Conservation (phyloP, 2,888 invertebrate genomes). For the Lacanobia oleracea region DNA sequence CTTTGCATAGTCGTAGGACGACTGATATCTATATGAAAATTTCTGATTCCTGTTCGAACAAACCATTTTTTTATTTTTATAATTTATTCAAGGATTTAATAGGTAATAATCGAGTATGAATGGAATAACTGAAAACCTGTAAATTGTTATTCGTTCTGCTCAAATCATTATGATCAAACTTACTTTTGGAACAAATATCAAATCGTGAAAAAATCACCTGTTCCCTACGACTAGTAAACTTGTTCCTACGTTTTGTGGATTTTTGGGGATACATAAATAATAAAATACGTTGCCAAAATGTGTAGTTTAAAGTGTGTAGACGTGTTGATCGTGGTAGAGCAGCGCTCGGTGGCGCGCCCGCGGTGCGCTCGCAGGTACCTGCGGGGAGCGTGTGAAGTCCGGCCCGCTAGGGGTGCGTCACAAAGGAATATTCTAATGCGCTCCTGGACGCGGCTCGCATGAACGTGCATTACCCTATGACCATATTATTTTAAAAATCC, state of each 20-base stretch:
- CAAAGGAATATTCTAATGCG: conserved; percentile 88
- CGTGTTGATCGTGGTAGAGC: conserved; percentile 57
- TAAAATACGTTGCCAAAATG: neutral
- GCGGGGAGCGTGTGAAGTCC: conserved; percentile 90
- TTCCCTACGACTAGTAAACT: too few species aligned
- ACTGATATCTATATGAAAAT: neutral
- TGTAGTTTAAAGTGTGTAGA: conserved; percentile 61
- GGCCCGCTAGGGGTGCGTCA: conserved; percentile 81
- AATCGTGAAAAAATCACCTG: neutral
- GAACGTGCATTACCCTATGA: conserved; percentile 90
- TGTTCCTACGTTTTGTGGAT: neutral
- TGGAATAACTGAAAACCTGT: neutral
- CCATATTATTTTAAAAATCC: conserved; percentile 90
- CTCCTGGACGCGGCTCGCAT: conserved; percentile 89
- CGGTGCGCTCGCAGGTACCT: conserved; percentile 69
- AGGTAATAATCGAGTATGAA: neutral
- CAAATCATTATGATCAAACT: neutral
- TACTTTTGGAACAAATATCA: neutral
- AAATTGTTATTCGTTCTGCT: neutral
- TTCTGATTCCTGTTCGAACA: neutral
- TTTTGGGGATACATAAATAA: neutral
- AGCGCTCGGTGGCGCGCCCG: conserved; percentile 60
- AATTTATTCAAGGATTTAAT: neutral
- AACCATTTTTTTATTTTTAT: neutral
- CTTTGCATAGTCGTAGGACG: neutral